Evolutionary conservation across 2,888 invertebrate genomes (phyloP).

Genomic region (Germaria angustata): DNA sequence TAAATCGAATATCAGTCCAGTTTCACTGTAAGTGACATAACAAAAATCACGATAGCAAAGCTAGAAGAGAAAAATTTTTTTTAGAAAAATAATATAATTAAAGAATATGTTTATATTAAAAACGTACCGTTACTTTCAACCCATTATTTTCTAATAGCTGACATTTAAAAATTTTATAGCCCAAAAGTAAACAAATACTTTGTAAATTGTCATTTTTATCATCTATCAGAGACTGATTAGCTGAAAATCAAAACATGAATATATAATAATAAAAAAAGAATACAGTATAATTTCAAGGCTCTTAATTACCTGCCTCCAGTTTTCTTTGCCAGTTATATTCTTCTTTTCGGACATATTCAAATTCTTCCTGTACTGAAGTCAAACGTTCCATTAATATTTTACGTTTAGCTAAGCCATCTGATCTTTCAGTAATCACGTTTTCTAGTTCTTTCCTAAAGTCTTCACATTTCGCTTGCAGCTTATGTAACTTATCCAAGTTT

Average conservation of each 20-base stretch:
- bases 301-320: conserved; percentile 30
- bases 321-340: conserved; percentile 11
- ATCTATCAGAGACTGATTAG: neutral
- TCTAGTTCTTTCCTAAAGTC: conserved; percentile 18
- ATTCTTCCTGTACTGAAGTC: neutral
- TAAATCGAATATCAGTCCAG: conserved; percentile 7
- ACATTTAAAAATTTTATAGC: conserved; percentile 35
- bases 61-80: neutral
- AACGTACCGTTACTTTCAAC: conserved; percentile 37
- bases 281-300: neutral
- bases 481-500: neutral
- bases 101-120: neutral
- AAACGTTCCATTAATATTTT: conserved; percentile 15
- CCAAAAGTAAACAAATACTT: conserved; percentile 37
- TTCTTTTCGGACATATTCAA: neutral
- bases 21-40: conserved; percentile 44
- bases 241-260: neutral
- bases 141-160: conserved; percentile 12
- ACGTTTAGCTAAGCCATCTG: neutral
- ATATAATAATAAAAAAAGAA: neutral
- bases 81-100: neutral
- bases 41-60: conserved; percentile 39
- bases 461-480: conserved; percentile 36
- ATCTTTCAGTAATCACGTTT: conserved; percentile 8
- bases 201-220: conserved; percentile 19